Conservation (phyloP, 1,140 invertebrate genomes). For the Saccostrea cuccullata region DNA sequence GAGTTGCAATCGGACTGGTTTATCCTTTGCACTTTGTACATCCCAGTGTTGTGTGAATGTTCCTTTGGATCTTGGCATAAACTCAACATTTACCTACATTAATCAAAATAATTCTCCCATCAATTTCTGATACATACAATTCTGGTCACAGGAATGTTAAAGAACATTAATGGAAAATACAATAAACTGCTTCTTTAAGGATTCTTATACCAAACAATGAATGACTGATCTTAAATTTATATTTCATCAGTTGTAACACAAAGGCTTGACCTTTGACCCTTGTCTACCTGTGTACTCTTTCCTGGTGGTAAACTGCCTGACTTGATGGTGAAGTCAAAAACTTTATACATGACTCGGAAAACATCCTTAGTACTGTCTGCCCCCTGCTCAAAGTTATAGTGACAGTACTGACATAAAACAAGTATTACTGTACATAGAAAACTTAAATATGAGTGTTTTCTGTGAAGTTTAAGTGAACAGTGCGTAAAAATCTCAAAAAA, state of each 20-base stretch:
- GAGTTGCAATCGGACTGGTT: conserved; percentile 30
- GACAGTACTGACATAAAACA: conserved; percentile 31
- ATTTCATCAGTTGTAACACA: not conserved
- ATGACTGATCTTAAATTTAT: not conserved
- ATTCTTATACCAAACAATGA: not conserved
- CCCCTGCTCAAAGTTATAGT: conserved; percentile 37
- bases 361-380: conserved; percentile 45
- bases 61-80: conserved; percentile 47
- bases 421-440: not conserved
- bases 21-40: conserved; percentile 31
- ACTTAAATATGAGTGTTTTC: not conserved
- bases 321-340: conserved; percentile 47
- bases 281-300: conserved; percentile 35
- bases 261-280: conserved; percentile 1
- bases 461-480: not conserved
- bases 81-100: conserved; percentile 39
- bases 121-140: not conserved
- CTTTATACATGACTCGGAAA: conserved; percentile 46
- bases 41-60: conserved; percentile 47
- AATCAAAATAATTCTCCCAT: not conserved
- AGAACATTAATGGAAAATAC: not conserved
- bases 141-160: not conserved
- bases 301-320: conserved; percentile 30
- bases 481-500: not conserved
- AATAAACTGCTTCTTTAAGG: not conserved